Evolutionary conservation across 2,797 vertebrate genomes (phyloP).

Genomic region (Phalanger gymnotis): DNA sequence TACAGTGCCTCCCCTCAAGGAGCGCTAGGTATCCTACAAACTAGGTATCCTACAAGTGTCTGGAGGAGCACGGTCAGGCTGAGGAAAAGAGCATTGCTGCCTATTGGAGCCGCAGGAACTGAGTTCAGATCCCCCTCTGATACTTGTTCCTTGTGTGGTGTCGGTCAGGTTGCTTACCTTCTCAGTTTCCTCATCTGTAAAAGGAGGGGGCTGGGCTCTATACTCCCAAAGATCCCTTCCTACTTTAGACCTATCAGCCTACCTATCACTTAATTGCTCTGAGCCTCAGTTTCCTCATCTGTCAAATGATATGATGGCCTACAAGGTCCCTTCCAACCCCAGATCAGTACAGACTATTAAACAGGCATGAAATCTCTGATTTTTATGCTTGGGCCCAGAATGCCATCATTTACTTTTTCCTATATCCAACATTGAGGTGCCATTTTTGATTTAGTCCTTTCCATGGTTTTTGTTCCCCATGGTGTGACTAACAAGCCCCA

Average conservation of each 20-base stretch:
- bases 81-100: background rate
- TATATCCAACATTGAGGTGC: slow-evolving; percentile 74
- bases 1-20: background rate
- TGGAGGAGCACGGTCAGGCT: background rate
- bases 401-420: background rate
- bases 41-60: too few species aligned
- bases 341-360: background rate
- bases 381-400: background rate
- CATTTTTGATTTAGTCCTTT: slow-evolving; percentile 81
- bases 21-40: too few species aligned
- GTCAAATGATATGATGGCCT: background rate
- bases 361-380: background rate
- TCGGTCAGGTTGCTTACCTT: background rate
- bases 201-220: background rate
- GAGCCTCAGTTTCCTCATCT: background rate
- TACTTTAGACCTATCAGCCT: background rate
- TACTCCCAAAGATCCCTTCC: background rate
- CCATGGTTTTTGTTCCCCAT: slow-evolving; percentile 84
- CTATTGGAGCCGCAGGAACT: background rate
- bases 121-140: background rate
- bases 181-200: background rate
- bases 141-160: background rate
- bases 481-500: slow-evolving; percentile 84
- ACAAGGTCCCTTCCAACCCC: background rate
- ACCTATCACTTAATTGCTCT: background rate